A percentile compares a stretch with the other conserved stretches of the same genome.
These are phyloP conservation scores for Ooceraea biroi DNA, from an alignment of 1,140 invertebrate genomes.

Conservation along the genomic window DNA sequence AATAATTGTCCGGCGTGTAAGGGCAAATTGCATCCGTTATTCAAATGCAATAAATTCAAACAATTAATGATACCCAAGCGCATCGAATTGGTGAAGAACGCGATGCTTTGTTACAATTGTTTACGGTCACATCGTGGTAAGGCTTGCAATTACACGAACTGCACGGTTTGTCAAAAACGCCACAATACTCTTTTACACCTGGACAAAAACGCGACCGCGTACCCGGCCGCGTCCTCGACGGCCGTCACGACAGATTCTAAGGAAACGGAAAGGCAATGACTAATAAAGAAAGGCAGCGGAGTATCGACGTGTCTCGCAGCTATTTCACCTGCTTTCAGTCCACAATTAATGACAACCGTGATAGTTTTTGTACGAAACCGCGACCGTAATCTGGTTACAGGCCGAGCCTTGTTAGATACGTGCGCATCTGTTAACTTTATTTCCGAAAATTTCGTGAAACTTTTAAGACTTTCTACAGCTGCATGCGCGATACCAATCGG, in stretches of 20 bases:
- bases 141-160: neutral
- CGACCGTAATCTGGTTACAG: neutral
- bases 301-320: too few species aligned
- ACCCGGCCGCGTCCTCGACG: too few species aligned
- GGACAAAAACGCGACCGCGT: too few species aligned
- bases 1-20: neutral
- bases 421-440: neutral
- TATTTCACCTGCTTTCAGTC: too few species aligned
- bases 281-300: too few species aligned
- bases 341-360: neutral
- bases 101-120: constrained; percentile 3
- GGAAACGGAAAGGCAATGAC: too few species aligned
- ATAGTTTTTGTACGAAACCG: neutral
- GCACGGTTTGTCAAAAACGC: neutral
- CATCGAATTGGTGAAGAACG: neutral
- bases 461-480: neutral
- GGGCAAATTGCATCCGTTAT: neutral
- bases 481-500: neutral
- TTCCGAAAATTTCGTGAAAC: neutral
- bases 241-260: too few species aligned
- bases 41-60: neutral
- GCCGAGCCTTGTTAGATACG: neutral
- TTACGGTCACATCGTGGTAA: neutral
- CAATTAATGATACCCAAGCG: neutral
- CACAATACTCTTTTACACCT: neutral